Base-by-base conservation (phyloP, 2,113 vertebrate genomes). In the Prionailurus viverrinus region DNA sequence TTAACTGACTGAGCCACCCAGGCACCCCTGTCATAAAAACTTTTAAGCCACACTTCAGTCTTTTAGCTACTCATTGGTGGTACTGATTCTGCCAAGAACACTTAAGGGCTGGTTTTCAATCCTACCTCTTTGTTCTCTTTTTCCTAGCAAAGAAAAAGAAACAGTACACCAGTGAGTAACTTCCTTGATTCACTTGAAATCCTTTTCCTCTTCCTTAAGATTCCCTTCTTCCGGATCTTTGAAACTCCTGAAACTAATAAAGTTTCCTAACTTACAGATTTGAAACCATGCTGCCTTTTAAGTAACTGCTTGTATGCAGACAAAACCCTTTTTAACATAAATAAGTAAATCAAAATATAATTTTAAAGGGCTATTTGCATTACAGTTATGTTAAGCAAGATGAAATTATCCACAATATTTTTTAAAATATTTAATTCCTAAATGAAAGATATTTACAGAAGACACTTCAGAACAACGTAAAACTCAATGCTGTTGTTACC, bases 331-430 rank as follows among this genome's bases (percentile, higher is more conserved):
- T 61, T 66, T 82, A 71, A 81, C 45, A 53, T 58, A 86, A 63
- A 68, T 88, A 96, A 79, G 51, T 71, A 82, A 81, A 82, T 45
- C 23, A 88, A 76, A 94, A 36, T 41, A 92, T 19, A 90, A 94
- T 79, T 82, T 89, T 92, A 61, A 83, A 95, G 48, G 69, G 53
- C 45, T 89, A 85, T 76, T 92, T 92, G 51, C n/a, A 14, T 61
- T 86, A 76, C 29, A 76, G 33, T 83, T 87, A 80, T 81, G 4
- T 36, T 58, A 95, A 80, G 25, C 39, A 88, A 84, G 66, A 93
- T 63, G 87, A 97, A 89, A 95, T 84, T 94, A 80, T 29, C 13
- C 36, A 93, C 51, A 74, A 91, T 88, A 89, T 41, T 92, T 76
- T 41, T 95, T 69, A 15, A 53, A 51, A 89, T 12, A 33, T 73